Evolutionary conservation across 1,140 invertebrate species (phyloP).

Genomic region (Stenopsyche tienmushanensis): DNA sequence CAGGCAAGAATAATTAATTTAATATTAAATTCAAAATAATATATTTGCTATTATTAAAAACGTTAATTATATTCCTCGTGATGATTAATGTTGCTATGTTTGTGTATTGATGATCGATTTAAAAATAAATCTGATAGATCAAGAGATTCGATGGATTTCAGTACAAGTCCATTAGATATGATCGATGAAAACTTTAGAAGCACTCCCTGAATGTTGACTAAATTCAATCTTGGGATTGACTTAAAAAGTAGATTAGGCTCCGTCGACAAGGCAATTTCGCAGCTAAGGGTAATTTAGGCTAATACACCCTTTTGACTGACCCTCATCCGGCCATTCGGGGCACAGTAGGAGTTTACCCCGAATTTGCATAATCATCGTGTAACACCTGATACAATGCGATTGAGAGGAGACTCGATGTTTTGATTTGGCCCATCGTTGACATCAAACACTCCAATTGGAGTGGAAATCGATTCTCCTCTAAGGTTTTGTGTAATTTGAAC

Average conservation of each 20-base stretch:
- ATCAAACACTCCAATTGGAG: background rate
- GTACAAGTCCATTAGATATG: background rate
- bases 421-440: background rate
- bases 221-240: background rate
- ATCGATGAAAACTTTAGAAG: background rate
- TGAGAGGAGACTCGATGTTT: background rate
- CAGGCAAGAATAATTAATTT: too few species aligned
- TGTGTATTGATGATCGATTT: too few species aligned
- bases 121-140: too few species aligned
- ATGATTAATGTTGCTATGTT: background rate
- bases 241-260: background rate
- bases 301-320: background rate
- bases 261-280: background rate
- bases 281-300: background rate
- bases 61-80: too few species aligned
- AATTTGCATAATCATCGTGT: slow-evolving; percentile 8
- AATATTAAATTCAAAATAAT: too few species aligned
- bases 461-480: slow-evolving; percentile 2
- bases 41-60: too few species aligned
- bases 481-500: slow-evolving; percentile 15
- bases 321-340: background rate
- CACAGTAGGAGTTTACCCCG: background rate
- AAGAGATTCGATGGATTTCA: too few species aligned
- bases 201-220: background rate
- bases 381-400: background rate